Conservation (phyloP, 2,113 vertebrate genomes). For the Anseranas semipalmata region DNA sequence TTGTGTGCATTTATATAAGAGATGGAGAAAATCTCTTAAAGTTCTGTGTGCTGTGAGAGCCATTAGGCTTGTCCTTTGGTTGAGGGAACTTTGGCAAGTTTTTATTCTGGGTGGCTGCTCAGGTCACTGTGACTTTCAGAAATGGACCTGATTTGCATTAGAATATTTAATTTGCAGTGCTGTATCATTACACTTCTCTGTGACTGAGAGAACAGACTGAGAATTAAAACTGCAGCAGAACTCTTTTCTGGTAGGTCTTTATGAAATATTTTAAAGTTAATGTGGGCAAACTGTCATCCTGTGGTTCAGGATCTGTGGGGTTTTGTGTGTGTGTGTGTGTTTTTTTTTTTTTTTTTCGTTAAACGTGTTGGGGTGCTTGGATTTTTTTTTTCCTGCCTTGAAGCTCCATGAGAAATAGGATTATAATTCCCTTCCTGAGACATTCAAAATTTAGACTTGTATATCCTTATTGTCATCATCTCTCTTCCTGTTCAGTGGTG, state of each 20-base stretch:
- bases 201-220: neutral
- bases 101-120: conserved; percentile 27
- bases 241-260: neutral
- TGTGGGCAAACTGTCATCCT: neutral
- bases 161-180: conserved; percentile 31
- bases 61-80: neutral
- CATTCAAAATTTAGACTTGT: neutral
- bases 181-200: neutral
- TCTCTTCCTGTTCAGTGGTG: neutral
- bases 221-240: neutral
- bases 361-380: neutral
- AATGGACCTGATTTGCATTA: conserved; percentile 11
- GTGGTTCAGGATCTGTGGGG: neutral
- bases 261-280: neutral
- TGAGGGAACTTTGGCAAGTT: neutral
- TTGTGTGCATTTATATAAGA: neutral
- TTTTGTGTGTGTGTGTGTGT: too few relatives aligned
- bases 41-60: neutral
- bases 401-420: neutral
- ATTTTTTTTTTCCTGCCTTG: neutral
- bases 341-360: too few relatives aligned
- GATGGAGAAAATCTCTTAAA: neutral
- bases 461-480: neutral
- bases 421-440: neutral
- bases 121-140: neutral